Evolutionary conservation across 2,888 invertebrate genomes (phyloP).

Genomic region (Troides aeacus): DNA sequence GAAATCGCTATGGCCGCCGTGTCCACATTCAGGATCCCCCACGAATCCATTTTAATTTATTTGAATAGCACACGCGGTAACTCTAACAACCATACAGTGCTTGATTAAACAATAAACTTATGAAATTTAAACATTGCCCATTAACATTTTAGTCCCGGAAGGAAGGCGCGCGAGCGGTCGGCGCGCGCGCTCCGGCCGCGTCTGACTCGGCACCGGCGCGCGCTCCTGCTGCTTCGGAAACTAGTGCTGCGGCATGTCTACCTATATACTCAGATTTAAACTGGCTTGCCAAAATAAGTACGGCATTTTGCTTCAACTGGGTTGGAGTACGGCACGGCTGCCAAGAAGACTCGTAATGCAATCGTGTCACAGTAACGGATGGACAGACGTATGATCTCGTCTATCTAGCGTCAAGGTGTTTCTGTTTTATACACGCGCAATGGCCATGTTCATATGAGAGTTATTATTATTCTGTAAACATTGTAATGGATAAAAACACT

Average conservation of each 20-base stretch:
- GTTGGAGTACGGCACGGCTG: slow-evolving; percentile 57
- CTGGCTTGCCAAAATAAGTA: slow-evolving; percentile 80
- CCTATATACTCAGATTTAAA: slow-evolving; percentile 57
- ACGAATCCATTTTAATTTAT: slow-evolving; percentile 82
- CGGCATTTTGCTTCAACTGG: slow-evolving; percentile 79
- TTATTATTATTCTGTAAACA: slow-evolving; percentile 2
- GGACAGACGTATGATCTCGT: slow-evolving; percentile 38
- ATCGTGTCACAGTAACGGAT: slow-evolving; percentile 54
- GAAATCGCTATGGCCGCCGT: slow-evolving; percentile 83
- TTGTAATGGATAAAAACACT: not conserved
- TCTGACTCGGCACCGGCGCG: slow-evolving; percentile 30
- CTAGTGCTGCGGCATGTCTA: slow-evolving; percentile 25
- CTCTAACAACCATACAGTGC: slow-evolving; percentile 5
- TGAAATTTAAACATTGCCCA: slow-evolving; percentile 12
- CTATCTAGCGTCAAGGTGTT: slow-evolving; percentile 32
- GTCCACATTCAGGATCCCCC: slow-evolving; percentile 85
- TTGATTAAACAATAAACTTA: slow-evolving; percentile 6
- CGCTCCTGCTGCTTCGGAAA: slow-evolving; percentile 30
- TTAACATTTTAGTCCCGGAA: slow-evolving; percentile 10
- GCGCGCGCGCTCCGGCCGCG: not conserved
- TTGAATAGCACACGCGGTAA: slow-evolving; percentile 36
- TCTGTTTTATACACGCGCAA: slow-evolving; percentile 16
- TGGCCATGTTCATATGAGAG: too few species aligned
- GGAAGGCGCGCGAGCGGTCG: not conserved
- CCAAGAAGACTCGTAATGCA: slow-evolving; percentile 77